Percentiles rank a stretch among this genome's conserved stretches.
These are phyloP conservation scores for Syngnathus scovelli DNA, from an alignment of 2,113 vertebrate species.

Conservation along the genomic window DNA sequence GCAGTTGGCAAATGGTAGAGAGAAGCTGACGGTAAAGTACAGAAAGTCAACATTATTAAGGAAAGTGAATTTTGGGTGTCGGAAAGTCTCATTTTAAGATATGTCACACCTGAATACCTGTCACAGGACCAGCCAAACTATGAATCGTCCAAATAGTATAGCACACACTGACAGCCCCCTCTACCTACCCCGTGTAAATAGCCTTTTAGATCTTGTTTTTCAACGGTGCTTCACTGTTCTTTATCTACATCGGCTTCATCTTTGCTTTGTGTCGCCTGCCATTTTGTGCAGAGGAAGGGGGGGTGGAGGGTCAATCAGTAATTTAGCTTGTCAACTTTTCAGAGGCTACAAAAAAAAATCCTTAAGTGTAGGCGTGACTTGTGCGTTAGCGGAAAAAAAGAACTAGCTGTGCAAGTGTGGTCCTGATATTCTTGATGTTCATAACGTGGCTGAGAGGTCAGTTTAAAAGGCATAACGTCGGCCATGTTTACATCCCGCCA, in stretches of 20 bases:
- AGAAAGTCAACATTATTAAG: too few relatives aligned
- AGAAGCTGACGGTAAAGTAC: too few relatives aligned
- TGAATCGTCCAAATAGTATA: conserved; percentile 35
- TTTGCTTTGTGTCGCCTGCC: conserved; percentile 43
- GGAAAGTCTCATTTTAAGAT: too few relatives aligned
- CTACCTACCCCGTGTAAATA: conserved; percentile 45
- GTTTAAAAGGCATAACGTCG: conserved; percentile 41
- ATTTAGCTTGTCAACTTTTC: conserved; percentile 41
- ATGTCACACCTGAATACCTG: too few relatives aligned
- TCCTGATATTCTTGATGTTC: conserved; percentile 33
- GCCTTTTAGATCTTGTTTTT: conserved; percentile 26
- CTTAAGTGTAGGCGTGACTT: conserved; percentile 38
- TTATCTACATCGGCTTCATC: conserved; percentile 38
- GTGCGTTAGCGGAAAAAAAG: conserved; percentile 51
- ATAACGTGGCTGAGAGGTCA: conserved; percentile 22
- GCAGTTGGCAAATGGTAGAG: too few relatives aligned
- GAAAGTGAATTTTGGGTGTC: too few relatives aligned
- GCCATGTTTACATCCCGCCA: conserved; percentile 14
- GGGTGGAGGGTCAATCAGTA: conserved; percentile 35
- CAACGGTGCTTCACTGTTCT: conserved; percentile 37
- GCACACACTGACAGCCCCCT: conserved; percentile 42
- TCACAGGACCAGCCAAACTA: not conserved
- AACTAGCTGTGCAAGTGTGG: conserved; percentile 46
- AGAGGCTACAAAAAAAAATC: conserved; percentile 28
- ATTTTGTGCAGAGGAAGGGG: conserved; percentile 9